Percentiles rank a stretch among this genome's conserved stretches.
phyloP scores from a whole-genome alignment of 37 sponge, comb jelly and placozoan genomes.

The Axinella damicornis region DNA sequence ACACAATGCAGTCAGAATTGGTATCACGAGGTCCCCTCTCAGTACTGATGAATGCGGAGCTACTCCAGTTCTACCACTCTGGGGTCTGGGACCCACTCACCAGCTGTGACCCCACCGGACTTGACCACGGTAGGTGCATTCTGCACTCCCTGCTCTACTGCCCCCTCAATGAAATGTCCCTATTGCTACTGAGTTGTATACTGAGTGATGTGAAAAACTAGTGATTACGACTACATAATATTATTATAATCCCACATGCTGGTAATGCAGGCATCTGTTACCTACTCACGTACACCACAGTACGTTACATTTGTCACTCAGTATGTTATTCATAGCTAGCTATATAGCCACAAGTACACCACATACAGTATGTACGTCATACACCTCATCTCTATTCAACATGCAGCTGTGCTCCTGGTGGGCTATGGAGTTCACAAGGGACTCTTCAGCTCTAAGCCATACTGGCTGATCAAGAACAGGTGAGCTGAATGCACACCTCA shows the following conservation, averaged over 20 bases:
- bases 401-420: slow-evolving; percentile 82
- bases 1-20: slow-evolving; percentile 50
- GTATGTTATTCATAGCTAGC: too few relatives aligned
- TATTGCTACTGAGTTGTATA: too few relatives aligned
- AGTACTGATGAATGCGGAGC: slow-evolving; percentile 69
- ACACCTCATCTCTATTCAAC: too few relatives aligned
- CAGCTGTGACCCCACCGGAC: slow-evolving; percentile 29
- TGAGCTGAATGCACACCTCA: not conserved
- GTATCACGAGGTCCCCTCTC: slow-evolving; percentile 80
- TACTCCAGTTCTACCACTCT: slow-evolving; percentile 89
- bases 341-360: too few relatives aligned
- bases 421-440: slow-evolving; percentile 82
- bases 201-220: too few relatives aligned
- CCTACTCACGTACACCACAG: too few relatives aligned
- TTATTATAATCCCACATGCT: too few relatives aligned
- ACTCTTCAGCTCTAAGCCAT: slow-evolving; percentile 74
- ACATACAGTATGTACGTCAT: too few relatives aligned
- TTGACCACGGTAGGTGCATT: slow-evolving; percentile 81
- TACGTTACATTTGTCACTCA: not conserved
- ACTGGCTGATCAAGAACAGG: slow-evolving; percentile 78
- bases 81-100: slow-evolving; percentile 85
- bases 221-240: too few relatives aligned
- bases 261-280: too few relatives aligned
- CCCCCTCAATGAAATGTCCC: too few relatives aligned
- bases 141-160: too few relatives aligned